Conservation (phyloP, 2,888 invertebrate species). For the Adineta ricciae region DNA sequence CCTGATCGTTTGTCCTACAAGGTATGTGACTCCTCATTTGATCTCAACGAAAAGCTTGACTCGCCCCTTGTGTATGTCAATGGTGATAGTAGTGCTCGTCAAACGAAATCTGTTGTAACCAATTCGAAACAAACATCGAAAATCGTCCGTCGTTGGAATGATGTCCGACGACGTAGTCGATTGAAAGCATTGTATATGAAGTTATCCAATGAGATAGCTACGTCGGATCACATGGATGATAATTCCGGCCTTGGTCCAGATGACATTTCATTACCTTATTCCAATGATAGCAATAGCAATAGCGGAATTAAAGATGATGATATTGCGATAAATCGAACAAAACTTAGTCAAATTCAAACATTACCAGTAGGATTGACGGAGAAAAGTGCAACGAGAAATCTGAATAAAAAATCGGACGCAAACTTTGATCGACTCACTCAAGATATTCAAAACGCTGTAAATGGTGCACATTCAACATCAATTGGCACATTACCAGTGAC, state of each 20-base stretch:
- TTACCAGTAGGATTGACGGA: neutral
- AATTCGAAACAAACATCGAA: neutral
- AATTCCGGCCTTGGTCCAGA: neutral
- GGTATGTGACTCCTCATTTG: neutral
- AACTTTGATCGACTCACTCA: neutral
- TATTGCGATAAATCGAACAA: neutral
- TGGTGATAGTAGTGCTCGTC: neutral
- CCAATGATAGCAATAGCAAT: neutral
- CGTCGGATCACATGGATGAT: neutral
- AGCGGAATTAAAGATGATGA: neutral
- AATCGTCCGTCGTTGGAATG: neutral
- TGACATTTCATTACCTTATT: neutral
- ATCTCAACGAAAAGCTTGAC: neutral
- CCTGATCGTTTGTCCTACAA: neutral
- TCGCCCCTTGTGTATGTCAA: neutral
- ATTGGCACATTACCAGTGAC: neutral
- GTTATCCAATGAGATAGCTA: neutral
- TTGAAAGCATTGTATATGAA: neutral
- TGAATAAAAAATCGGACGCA: neutral
- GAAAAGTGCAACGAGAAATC: neutral
- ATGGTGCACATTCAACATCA: neutral
- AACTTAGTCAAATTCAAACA: neutral
- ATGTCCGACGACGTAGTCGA: constrained; percentile 19
- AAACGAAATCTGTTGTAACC: neutral
- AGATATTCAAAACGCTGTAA: neutral